Base-by-base conservation (phyloP, 2,888 invertebrate species). In the Pecten maximus region DNA sequence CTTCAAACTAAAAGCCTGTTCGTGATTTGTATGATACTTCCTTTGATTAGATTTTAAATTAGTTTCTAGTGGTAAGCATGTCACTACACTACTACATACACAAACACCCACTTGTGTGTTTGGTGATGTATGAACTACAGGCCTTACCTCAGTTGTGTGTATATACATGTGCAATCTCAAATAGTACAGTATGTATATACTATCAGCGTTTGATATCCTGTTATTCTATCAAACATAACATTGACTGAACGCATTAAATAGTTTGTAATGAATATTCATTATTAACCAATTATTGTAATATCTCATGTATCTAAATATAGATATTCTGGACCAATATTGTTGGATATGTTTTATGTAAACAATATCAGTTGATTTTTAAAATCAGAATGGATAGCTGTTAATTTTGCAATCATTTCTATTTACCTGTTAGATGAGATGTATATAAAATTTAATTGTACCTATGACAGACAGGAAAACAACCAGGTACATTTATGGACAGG, bases 161-260 rank as follows among this genome's bases (percentile, higher is more conserved):
- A 60, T 60, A 74, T 35, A 74, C 74, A 74, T 35, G 28, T 74
- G 74, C 74, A 74, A 74, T 28, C 74, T 74, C 28, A 74, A 74
- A 74, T 74, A 74, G 35, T 74, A 6, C 35, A 28, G 35, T 35
- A 74, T 74, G 35, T 74, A 28, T 15, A 74, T 74, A 74, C 35
- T 12, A 28, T 4, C 35, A 44, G 44, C 44, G 12, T n/a, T n/a
- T n/a, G n/a, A n/a, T n/a, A n/a, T n/a, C n/a, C n/a, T 44, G 12
- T 6, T 44, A 44, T 44, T 44, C 12, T 6, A 44, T 44, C 6
- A 44, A 44, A 44, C 44, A 10, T 6, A 12, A 44, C 6, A 44
- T 44, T 4, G 50, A 54, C 50, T 23, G 19, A 16, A 23, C 23
- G 8, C 6, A n/a, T 60, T 60, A 60, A 23, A 60, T 60, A 60